Conservation (phyloP, 2,797 vertebrate species). For the Allobates femoralis region DNA sequence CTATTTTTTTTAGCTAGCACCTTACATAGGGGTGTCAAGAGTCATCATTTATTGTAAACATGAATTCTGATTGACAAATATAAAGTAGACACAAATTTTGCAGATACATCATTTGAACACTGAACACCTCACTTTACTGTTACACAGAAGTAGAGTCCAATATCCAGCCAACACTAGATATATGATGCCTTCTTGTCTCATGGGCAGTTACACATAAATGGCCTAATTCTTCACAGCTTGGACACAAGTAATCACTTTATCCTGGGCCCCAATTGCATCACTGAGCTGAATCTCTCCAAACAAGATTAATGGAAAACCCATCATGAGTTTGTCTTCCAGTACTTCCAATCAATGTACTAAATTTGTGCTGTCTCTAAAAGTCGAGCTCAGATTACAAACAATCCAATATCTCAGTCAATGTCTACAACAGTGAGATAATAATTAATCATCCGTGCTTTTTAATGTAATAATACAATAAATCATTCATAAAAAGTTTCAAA, state of each 20-base stretch:
- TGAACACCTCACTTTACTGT: no score
- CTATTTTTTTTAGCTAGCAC: no score
- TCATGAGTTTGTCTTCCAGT: conserved; percentile 42
- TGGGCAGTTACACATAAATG: not conserved
- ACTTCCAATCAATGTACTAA: conserved; percentile 57
- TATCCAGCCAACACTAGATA: not conserved
- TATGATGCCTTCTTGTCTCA: not conserved
- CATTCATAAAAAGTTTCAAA: conserved; percentile 21
- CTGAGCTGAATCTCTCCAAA: conserved; percentile 22
- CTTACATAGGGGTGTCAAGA: no score
- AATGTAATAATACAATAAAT: conserved; percentile 20
- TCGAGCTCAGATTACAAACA: conserved; percentile 40
- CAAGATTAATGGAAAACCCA: conserved; percentile 56
- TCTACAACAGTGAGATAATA: conserved; percentile 20
- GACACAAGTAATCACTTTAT: conserved; percentile 22
- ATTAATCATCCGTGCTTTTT: conserved; percentile 38
- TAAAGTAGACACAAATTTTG: no score
- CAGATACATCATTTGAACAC: no score
- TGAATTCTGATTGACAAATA: no score
- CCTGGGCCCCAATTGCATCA: conserved; percentile 37
- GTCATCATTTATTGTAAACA: no score
- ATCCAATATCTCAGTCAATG: conserved; percentile 48
- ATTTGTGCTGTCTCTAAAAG: conserved; percentile 26
- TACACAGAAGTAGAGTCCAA: no score
- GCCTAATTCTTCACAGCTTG: conserved; percentile 35